Evolutionary conservation across 2,888 invertebrate genomes (phyloP).

Genomic region (Catocala fraxini): DNA sequence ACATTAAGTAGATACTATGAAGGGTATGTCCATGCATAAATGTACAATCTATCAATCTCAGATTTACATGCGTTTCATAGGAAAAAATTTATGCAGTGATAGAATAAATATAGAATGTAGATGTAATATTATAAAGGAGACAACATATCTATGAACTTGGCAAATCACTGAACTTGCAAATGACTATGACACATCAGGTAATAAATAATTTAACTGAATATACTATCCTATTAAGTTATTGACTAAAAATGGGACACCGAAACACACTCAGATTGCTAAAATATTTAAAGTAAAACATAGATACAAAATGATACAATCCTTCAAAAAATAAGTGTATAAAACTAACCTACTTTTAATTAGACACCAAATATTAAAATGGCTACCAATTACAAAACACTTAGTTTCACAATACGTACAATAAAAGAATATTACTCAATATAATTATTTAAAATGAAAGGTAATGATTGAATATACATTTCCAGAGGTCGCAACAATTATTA

Average conservation of each 20-base stretch:
- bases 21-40: neutral
- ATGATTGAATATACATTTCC: conserved; percentile 10
- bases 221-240: neutral
- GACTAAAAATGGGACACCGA: conserved; percentile 2
- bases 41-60: neutral
- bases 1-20: no score
- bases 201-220: neutral
- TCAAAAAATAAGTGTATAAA: neutral
- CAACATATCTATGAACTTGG: neutral
- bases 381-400: conserved; percentile 6
- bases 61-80: neutral
- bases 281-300: neutral
- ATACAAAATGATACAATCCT: neutral
- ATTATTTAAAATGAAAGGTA: neutral
- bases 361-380: conserved; percentile 4
- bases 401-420: conserved; percentile 4
- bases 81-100: neutral
- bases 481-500: neutral
- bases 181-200: neutral
- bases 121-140: neutral
- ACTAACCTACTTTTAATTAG: conserved; percentile 9
- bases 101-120: neutral
- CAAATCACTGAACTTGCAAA: neutral
- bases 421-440: conserved; percentile 3
- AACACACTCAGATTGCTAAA: conserved; percentile 4